phyloP scores from a whole-genome alignment of 2,113 vertebrate genomes.

The Furnarius figulus region DNA sequence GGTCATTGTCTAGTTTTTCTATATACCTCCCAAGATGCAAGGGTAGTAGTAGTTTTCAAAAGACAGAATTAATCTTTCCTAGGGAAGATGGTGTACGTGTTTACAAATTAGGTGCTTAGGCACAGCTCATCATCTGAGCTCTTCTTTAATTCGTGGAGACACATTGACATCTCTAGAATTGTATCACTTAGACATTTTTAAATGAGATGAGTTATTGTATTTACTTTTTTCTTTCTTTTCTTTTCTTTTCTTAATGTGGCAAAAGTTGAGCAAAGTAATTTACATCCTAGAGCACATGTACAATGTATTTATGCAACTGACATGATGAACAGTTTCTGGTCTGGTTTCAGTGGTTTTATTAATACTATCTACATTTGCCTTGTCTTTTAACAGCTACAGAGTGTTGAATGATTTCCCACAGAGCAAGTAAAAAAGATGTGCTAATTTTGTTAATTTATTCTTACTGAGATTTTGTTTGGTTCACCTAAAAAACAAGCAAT shows the following conservation, averaged over 20 bases:
- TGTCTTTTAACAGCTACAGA: not conserved
- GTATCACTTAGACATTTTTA: not conserved
- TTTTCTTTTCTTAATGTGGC: not conserved
- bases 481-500: not conserved
- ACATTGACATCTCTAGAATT: not conserved
- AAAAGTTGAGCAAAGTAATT: not conserved
- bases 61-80: not conserved
- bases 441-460: not conserved
- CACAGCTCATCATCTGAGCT: not conserved
- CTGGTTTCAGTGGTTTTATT: not conserved
- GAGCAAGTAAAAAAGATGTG: not conserved
- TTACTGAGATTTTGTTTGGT: not conserved
- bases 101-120: not conserved
- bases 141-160: not conserved
- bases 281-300: not conserved
- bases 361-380: not conserved
- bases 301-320: not conserved
- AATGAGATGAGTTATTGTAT: not conserved
- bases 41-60: not conserved
- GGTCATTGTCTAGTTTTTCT: not conserved
- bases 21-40: not conserved
- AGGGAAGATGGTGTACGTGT: not conserved
- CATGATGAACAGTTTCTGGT: not conserved
- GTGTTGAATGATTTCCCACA: not conserved
- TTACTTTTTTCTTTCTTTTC: not conserved